Evolutionary conservation across 2,113 vertebrate genomes (phyloP).

Genomic region (Oplegnathus fasciatus): DNA sequence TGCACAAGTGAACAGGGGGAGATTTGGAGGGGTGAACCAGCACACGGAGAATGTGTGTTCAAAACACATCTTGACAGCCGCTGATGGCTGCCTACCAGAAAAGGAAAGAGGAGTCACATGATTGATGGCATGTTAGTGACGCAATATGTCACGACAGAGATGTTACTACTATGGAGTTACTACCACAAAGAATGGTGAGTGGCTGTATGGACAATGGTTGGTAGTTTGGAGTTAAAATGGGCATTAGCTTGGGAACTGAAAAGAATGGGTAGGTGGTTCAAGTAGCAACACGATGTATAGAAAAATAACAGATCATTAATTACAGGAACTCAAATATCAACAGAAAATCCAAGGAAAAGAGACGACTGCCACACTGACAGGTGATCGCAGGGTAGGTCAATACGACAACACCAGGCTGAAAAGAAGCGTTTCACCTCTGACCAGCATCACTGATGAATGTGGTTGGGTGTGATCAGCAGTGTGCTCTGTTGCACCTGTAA

Average conservation of each 20-base stretch:
- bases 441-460: not conserved
- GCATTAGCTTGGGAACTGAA: not conserved
- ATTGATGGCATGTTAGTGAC: not conserved
- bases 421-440: not conserved
- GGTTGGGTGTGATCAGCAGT: not conserved
- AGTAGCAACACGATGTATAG: not conserved
- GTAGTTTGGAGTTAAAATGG: not conserved
- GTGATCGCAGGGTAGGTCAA: not conserved
- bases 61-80: not conserved
- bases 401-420: not conserved
- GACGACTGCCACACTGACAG: not conserved
- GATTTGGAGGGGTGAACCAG: not conserved
- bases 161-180: not conserved
- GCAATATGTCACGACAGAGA: too few relatives aligned
- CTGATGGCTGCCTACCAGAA: not conserved
- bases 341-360: slow-evolving; percentile 2
- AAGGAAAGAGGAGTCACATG: not conserved
- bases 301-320: not conserved
- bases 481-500: not conserved
- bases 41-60: not conserved
- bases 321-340: not conserved
- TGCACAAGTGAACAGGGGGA: not conserved
- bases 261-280: not conserved
- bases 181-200: not conserved
- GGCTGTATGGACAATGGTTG: not conserved